Base-by-base conservation (phyloP, 2,888 invertebrate genomes). In the Cephus pygmeus region DNA sequence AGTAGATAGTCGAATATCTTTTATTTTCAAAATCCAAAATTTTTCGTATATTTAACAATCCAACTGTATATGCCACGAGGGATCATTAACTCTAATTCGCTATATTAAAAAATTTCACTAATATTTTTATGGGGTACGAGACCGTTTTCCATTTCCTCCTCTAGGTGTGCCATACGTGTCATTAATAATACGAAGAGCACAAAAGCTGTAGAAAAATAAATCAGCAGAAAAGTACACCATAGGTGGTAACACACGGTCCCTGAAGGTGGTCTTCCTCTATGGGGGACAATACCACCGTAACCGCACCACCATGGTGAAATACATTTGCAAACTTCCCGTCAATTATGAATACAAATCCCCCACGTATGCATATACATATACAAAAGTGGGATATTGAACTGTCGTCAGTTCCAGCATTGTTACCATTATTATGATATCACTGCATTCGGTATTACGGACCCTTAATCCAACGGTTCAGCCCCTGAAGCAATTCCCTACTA, bases 201-300 rank as follows among this genome's bases (percentile, higher is more conserved):
- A 75, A 76, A 79, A 34, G 69, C 36, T 12, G 30, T 69, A 31
- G 68, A 69, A 68, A 76, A 78, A 81, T 81, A 81, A 81, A 81
- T 81, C 81, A 81, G 81, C 77, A 75, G 76, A 71, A 69, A 68
- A 75, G 73, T 73, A 73, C 69, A 75, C 79, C 76, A 79, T 75
- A 80, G 79, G 78, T 81, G 79, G 79, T 73, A 77, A 77, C 77
- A 77, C 76, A 81, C 75, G 73, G 34, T 36, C 80, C 12, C 76
- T 73, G 69, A 69, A 76, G 79, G 76, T 79, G 76, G 81, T 76
- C 79, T 69, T 73, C 76, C 73, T 77, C 35, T n/a, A 71, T 69
- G 77, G 76, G 73, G 35, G 73, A 83, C 81, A 83, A 83, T 81
- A 76, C 73, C 33, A 69, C 73, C 73, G 76, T 77, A 77, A 81